Evolutionary conservation across 2,888 invertebrate genomes (phyloP), one percentile per base, ranked within the genome.

Genomic region (Lithophane semibrunnea): DNA sequence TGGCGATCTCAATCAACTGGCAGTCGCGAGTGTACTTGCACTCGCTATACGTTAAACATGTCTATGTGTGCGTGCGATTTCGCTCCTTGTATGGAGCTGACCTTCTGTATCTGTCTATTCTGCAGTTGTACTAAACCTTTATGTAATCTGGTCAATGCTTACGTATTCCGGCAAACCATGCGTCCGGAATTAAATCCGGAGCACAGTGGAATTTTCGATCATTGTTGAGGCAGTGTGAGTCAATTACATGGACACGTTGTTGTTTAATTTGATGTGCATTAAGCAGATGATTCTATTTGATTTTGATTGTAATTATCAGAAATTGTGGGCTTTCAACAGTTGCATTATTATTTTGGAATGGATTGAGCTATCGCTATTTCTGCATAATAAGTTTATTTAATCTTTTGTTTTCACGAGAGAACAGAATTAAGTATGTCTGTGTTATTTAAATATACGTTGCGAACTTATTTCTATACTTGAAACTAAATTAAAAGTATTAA

Each of bases 131-230:
- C 63, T 79, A 88, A 81, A 72, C 84, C 78, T 80, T 84, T 83
- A 80, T 79, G 85, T 88, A 82, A 84, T 81, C 70, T 69, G 71
- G 49, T 60, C 73, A 60, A 78, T 65, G 71, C 73, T 75, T 74
- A 69, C 72, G 74, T 84, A 74, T 75, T 75, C 58, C 42, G 47
- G 54, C 72, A 63, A 49, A 67, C 72, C 79, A 82, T 81, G 80
- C 78, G 80, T 86, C 66, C 72, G 83, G 82, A 88, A 89, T 90
- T 88, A 86, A 89, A 88, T 87, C 77, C 78, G 64, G 68, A 80
- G 72, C 66, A 65, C 66, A 66, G 47, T 47, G 80, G 81, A 85
- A 88, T 83, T 83, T 76, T 74, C 64, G 67, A 66, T 72, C 77
- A 68, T 79, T 83, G 77, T 80, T 63, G 68, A 74, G 78, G 70